Conservation (phyloP, 2,888 invertebrate genomes). For the Ormia ochracea region DNA sequence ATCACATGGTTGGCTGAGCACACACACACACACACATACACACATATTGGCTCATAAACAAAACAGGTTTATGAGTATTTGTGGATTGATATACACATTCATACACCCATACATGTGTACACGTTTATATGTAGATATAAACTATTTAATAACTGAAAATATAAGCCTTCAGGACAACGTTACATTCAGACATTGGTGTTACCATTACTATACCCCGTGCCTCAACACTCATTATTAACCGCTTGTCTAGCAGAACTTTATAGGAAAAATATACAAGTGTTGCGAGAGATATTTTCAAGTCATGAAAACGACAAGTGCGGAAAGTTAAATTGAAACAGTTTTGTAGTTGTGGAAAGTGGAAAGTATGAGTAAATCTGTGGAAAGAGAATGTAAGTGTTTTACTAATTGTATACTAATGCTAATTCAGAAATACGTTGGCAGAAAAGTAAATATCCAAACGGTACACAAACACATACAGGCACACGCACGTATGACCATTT, state of each 20-base stretch:
- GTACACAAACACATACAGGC: background rate
- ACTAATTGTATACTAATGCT: constrained; percentile 42
- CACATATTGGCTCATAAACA: background rate
- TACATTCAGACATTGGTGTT: constrained; percentile 8
- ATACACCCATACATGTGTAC: background rate
- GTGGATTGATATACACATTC: background rate
- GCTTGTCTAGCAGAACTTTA: constrained; percentile 3
- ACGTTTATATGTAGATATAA: no score
- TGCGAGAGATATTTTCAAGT: constrained; percentile 1
- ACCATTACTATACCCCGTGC: background rate
- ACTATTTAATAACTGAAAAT: constrained; percentile 50
- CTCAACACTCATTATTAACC: background rate
- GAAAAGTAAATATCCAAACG: background rate
- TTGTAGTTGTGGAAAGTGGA: background rate
- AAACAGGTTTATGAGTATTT: background rate
- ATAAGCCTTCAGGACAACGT: constrained; percentile 35
- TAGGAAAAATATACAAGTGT: constrained; percentile 27
- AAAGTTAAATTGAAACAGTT: constrained; percentile 19
- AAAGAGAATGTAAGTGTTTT: constrained; percentile 33
- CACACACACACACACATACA: background rate
- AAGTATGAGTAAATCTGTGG: background rate
- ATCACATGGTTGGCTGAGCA: constrained; percentile 8
- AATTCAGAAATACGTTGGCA: background rate
- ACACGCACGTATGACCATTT: background rate
- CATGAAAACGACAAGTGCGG: constrained; percentile 25